phyloP scores from a whole-genome alignment of 35 echinoderm and acorn worm species.

The Acanthaster planci region DNA sequence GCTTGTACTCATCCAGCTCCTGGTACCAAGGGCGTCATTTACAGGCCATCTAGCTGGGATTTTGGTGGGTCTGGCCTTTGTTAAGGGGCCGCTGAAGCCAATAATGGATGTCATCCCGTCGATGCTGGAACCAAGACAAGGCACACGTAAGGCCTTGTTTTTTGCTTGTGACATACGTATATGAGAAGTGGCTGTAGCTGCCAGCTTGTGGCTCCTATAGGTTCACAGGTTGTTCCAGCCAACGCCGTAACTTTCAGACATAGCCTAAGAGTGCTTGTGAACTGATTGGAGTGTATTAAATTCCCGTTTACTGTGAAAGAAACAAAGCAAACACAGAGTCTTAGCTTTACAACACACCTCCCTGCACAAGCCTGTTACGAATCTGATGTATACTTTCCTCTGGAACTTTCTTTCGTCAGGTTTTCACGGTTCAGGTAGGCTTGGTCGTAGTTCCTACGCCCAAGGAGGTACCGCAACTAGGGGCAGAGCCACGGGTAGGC shows the following conservation, averaged over 20 bases:
- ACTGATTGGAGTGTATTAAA: too few species aligned
- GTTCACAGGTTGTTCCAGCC: not conserved
- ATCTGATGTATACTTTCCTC: not conserved
- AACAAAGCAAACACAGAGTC: too few species aligned
- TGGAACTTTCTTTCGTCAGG: not conserved
- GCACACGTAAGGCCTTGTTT: too few species aligned
- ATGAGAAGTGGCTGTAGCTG: not conserved
- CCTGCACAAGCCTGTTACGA: too few species aligned
- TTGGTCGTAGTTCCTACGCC: not conserved
- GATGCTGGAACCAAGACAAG: slow-evolving; percentile 30
- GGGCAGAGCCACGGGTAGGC: not conserved
- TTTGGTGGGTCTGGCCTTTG: slow-evolving; percentile 86
- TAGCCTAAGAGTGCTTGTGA: not conserved
- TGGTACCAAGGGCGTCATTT: slow-evolving; percentile 87
- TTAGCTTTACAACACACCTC: too few species aligned
- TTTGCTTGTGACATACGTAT: not conserved
- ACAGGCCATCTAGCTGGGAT: slow-evolving; percentile 96
- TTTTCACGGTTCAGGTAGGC: not conserved
- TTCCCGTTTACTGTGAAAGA: too few species aligned
- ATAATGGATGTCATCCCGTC: slow-evolving; percentile 67
- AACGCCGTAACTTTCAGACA: not conserved
- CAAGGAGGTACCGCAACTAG: slow-evolving; percentile 23
- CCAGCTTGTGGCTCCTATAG: not conserved
- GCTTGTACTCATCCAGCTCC: slow-evolving; percentile 81
- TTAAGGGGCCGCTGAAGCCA: slow-evolving; percentile 78